Percentiles rank a stretch among this genome's conserved stretches.
Evolutionary conservation across 2,888 invertebrate species (phyloP).

Genomic region (Ophion ellenae): DNA sequence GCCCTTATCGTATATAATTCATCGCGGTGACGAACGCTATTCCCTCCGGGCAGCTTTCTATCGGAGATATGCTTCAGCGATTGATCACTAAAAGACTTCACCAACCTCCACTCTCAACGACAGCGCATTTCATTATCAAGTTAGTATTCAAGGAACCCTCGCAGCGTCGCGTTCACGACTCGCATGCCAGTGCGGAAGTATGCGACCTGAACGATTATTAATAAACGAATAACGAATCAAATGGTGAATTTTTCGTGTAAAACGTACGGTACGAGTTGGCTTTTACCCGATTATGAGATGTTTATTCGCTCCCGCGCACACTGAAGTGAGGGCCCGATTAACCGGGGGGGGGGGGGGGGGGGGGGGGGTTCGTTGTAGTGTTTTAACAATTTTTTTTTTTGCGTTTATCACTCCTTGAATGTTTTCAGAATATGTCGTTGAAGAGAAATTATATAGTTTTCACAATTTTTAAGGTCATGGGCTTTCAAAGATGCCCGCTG

Average conservation of each 20-base stretch:
- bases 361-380: no score
- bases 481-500: no score
- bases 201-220: conserved; percentile 5
- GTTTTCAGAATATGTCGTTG: no score
- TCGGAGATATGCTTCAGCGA: conserved; percentile 9
- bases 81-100: conserved; percentile 12
- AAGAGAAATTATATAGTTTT: no score
- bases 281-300: no score
- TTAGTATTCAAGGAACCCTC: not conserved
- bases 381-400: no score
- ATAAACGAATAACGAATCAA: not conserved
- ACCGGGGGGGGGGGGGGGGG: no score
- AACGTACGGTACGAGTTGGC: not conserved
- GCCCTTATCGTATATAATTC: conserved; percentile 42
- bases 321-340: no score
- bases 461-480: no score
- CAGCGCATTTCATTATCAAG: not conserved
- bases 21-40: conserved; percentile 36
- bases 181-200: not conserved
- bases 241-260: not conserved
- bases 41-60: conserved; percentile 12
- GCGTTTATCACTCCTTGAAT: no score
- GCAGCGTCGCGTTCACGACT: not conserved
- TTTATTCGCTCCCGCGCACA: no score
- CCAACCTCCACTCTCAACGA: not conserved